Evolutionary conservation across 2,113 vertebrate species (phyloP).

Genomic region (Mobula hypostoma): DNA sequence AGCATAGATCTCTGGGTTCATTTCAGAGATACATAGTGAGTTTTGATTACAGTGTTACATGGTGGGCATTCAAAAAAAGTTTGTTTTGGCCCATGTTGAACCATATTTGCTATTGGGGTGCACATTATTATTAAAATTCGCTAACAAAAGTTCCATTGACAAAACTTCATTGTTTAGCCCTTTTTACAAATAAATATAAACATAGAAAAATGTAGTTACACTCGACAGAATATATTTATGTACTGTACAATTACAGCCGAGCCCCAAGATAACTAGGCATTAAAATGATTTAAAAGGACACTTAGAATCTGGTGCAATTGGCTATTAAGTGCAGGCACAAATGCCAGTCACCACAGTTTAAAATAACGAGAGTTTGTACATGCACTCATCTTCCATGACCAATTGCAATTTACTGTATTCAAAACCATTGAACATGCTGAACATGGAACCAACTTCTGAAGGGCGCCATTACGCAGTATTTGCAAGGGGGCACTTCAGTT

Average conservation of each 20-base stretch:
- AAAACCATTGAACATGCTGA: not conserved
- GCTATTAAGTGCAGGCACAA: not conserved
- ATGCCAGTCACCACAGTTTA: not conserved
- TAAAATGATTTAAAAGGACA: not conserved
- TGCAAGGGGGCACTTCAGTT: not conserved
- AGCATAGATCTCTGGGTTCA: not conserved
- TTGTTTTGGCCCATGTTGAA: not conserved
- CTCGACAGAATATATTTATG: not conserved
- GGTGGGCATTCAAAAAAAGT: not conserved
- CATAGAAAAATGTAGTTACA: not conserved
- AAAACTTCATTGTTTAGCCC: not conserved
- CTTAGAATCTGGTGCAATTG: not conserved
- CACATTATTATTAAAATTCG: not conserved
- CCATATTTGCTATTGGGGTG: not conserved
- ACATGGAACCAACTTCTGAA: not conserved
- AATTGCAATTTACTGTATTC: slow-evolving; percentile 7
- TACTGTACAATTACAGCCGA: not conserved
- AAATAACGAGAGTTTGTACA: not conserved
- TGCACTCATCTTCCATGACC: not conserved
- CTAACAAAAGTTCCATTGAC: not conserved
- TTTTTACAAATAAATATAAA: slow-evolving; percentile 31
- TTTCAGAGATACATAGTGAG: not conserved
- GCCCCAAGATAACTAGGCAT: not conserved
- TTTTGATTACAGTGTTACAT: not conserved
- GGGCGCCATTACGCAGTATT: not conserved